phyloP scores from a whole-genome alignment of 2,113 vertebrate genomes.

The Regulus satrapa region DNA sequence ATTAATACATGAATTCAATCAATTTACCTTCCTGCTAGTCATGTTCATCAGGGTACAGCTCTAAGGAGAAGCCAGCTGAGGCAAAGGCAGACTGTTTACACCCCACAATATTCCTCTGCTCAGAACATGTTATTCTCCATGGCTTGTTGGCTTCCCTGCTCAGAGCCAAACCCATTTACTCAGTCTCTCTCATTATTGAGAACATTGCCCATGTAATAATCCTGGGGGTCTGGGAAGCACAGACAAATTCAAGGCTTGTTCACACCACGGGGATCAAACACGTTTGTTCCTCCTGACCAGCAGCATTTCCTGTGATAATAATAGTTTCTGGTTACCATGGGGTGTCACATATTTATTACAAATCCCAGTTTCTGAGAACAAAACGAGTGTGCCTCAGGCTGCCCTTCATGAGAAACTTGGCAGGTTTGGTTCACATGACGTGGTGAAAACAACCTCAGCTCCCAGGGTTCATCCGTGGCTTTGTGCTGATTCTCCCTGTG shows the following conservation, averaged over 20 bases:
- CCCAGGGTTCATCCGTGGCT: not conserved
- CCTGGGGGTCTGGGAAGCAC: not conserved
- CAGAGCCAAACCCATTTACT: not conserved
- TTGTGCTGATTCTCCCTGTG: not conserved
- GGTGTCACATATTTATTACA: not conserved
- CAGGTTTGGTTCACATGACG: slow-evolving; percentile 12
- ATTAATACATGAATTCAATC: not conserved
- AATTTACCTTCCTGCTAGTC: not conserved
- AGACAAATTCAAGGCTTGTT: not conserved
- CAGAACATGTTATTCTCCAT: not conserved
- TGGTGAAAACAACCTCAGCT: not conserved
- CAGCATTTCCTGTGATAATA: slow-evolving; percentile 30
- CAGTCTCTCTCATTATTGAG: not conserved
- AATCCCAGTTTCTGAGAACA: slow-evolving; percentile 31
- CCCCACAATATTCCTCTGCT: not conserved
- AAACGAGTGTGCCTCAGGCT: not conserved
- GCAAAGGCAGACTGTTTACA: not conserved
- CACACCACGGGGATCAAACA: not conserved
- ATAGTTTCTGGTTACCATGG: slow-evolving; percentile 5
- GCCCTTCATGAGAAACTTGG: not conserved
- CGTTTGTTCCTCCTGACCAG: not conserved
- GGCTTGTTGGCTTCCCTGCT: not conserved
- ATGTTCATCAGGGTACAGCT: not conserved
- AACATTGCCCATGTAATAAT: not conserved
- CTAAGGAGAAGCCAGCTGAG: not conserved